Conservation (phyloP, 2,113 vertebrate genomes). For the Pelecanus crispus region DNA sequence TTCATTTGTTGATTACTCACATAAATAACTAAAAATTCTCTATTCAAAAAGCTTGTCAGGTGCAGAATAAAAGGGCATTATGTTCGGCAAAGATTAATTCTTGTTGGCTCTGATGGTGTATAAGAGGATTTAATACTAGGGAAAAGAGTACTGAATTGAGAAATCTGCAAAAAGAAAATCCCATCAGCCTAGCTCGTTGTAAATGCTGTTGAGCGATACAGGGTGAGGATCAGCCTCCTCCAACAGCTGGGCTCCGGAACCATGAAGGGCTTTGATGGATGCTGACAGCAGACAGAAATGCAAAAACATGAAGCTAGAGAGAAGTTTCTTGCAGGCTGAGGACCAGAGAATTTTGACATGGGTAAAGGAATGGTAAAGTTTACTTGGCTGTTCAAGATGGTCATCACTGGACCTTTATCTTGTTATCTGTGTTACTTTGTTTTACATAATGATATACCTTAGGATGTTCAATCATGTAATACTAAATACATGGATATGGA, state of each 20-base stretch:
- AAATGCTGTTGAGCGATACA: not conserved
- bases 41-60: not conserved
- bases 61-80: not conserved
- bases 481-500: not conserved
- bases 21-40: not conserved
- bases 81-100: not conserved
- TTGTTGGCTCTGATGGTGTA: not conserved
- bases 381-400: not conserved
- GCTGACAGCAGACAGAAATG: not conserved
- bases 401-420: not conserved
- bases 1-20: not conserved
- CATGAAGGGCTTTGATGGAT: not conserved
- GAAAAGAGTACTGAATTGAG: not conserved
- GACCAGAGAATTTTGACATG: not conserved
- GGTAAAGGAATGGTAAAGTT: not conserved
- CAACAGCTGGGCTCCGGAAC: not conserved
- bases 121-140: not conserved
- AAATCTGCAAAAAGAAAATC: not conserved
- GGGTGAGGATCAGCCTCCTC: not conserved
- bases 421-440: not conserved
- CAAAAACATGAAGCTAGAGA: not conserved
- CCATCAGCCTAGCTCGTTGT: not conserved
- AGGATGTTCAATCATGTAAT: not conserved
- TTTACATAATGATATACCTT: not conserved
- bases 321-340: not conserved